These are phyloP conservation scores for Tenthredo mesomela DNA, from an alignment of 2,888 invertebrate species.

Conservation along the genomic window DNA sequence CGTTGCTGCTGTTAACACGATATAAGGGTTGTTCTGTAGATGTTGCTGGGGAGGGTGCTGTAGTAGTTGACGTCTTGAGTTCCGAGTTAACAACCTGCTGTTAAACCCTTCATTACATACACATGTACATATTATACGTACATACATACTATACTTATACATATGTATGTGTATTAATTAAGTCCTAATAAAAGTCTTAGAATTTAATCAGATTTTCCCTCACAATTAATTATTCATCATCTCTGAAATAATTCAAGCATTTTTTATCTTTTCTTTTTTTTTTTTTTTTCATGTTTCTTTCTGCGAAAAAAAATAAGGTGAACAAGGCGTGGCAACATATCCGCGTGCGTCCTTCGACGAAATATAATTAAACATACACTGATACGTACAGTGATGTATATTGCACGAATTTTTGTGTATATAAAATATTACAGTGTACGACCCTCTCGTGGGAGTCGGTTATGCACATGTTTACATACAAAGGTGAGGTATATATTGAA, in stretches of 20 bases:
- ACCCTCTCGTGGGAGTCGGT: conserved; percentile 38
- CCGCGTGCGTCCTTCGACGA: neutral
- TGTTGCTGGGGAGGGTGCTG: conserved; percentile 78
- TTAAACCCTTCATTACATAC: conserved; percentile 41
- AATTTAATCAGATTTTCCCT: neutral
- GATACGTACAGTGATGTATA: conserved; percentile 8
- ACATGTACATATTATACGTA: neutral
- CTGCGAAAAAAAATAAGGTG: neutral
- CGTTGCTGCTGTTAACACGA: conserved; percentile 84
- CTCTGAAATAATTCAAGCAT: neutral
- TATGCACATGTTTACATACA: conserved; percentile 40
- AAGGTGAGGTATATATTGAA: conserved; percentile 45
- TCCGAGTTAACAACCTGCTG: conserved; percentile 66
- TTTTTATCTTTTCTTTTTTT: neutral
- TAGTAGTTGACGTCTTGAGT: conserved; percentile 62
- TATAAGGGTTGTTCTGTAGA: conserved; percentile 79
- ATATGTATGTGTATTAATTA: neutral
- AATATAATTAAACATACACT: neutral
- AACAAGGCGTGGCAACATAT: neutral
- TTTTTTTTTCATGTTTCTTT: neutral
- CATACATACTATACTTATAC: neutral
- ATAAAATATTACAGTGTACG: conserved; percentile 24
- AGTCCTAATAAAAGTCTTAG: neutral
- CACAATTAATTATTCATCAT: neutral
- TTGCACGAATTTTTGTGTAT: conserved; percentile 26